Percentiles rank a stretch among this genome's conserved stretches.
These are phyloP conservation scores for Leucopsar rothschildi DNA, from an alignment of 2,113 vertebrate species.

Conservation along the genomic window DNA sequence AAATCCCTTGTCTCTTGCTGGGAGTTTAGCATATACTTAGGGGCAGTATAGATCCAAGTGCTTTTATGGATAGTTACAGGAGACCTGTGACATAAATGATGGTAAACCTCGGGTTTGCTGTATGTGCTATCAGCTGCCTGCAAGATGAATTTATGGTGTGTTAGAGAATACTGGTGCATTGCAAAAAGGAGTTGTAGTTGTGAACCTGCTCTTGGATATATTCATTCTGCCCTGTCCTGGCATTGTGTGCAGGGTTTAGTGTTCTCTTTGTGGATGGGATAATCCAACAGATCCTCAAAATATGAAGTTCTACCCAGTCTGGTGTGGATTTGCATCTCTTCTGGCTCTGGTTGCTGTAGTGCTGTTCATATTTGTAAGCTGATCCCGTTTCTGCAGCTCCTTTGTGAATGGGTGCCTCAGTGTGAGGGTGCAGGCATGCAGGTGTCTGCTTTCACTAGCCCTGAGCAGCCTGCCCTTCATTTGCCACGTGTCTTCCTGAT, in stretches of 20 bases:
- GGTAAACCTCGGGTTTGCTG: background rate
- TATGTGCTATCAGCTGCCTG: background rate
- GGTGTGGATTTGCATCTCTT: background rate
- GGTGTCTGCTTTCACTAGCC: background rate
- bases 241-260: accelerated
- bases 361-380: accelerated
- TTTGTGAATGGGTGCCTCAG: background rate
- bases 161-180: background rate
- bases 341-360: background rate
- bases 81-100: background rate
- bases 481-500: background rate
- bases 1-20: background rate
- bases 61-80: background rate
- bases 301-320: background rate
- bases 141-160: background rate
- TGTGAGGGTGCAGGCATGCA: background rate
- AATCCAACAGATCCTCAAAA: background rate
- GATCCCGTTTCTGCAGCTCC: background rate
- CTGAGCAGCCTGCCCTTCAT: background rate
- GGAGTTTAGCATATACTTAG: background rate
- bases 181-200: background rate
- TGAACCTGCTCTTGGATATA: background rate
- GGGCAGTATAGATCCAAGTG: background rate
- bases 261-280: background rate
- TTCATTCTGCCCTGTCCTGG: background rate